Evolutionary conservation across 2,888 invertebrate genomes (phyloP).

Genomic region (Sinhomidia bicolor): DNA sequence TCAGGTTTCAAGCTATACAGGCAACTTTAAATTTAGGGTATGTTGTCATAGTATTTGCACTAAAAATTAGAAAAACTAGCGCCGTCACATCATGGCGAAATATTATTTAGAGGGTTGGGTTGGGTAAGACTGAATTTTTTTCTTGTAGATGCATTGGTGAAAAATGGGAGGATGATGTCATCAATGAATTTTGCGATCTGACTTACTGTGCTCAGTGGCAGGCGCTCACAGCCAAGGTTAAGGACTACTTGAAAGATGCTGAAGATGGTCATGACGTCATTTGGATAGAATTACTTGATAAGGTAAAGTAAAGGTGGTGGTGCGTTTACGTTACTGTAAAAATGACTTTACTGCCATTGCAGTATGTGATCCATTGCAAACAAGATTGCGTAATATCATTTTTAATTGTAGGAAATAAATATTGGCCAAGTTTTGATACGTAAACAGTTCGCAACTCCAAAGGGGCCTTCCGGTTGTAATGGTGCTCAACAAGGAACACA

Average conservation of each 20-base stretch:
- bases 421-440: constrained; percentile 85
- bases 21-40: constrained; percentile 78
- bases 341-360: too few species aligned
- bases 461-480: constrained; percentile 67
- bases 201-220: constrained; percentile 87
- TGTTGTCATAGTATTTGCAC: constrained; percentile 19
- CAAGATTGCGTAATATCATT: constrained; percentile 18
- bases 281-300: constrained; percentile 89
- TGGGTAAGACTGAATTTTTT: not conserved
- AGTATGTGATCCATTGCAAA: too few species aligned
- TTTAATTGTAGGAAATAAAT: constrained; percentile 83
- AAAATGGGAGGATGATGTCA: constrained; percentile 81
- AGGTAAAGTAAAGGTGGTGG: constrained; percentile 79
- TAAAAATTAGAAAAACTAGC: too few species aligned
- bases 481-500: constrained; percentile 52
- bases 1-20: constrained; percentile 93
- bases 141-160: constrained; percentile 75
- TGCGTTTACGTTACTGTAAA: not conserved
- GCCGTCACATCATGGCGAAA: too few species aligned
- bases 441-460: constrained; percentile 84
- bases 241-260: constrained; percentile 85
- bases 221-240: constrained; percentile 88
- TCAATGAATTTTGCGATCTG: constrained; percentile 82
- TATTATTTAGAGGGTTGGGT: too few species aligned
- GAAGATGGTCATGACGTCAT: constrained; percentile 85